phyloP scores from a whole-genome alignment of 2,797 vertebrate genomes.

The Pyrocephalus nanus region DNA sequence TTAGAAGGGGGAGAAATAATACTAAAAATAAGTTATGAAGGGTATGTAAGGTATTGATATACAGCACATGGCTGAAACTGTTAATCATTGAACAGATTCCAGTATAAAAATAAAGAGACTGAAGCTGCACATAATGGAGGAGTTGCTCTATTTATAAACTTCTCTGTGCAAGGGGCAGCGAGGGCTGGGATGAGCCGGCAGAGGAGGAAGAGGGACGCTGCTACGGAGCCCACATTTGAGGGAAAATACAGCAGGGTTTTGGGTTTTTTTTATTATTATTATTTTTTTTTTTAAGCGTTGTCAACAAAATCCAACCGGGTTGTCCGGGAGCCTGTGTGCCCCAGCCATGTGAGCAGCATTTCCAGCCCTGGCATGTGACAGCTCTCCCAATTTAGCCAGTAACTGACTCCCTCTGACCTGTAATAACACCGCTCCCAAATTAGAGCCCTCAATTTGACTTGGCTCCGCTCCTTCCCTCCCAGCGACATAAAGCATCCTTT shows the following conservation, averaged over 20 bases:
- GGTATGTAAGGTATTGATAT: conserved; percentile 63
- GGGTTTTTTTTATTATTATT: too few relatives aligned
- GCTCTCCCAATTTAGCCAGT: conserved; percentile 77
- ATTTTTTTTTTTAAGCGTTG: background rate
- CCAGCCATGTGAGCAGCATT: conserved; percentile 65
- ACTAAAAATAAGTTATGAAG: conserved; percentile 61
- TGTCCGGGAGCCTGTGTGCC: conserved; percentile 13
- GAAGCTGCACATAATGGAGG: conserved; percentile 60
- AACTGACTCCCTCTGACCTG: conserved; percentile 80
- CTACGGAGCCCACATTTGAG: background rate
- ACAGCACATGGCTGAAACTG: conserved; percentile 62
- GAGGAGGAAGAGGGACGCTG: background rate
- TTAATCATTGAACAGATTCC: conserved; percentile 68
- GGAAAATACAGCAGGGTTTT: background rate
- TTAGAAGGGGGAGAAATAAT: conserved; percentile 19
- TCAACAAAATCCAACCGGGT: conserved; percentile 54
- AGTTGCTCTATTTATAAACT: conserved; percentile 60
- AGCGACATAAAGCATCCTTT: conserved; percentile 77
- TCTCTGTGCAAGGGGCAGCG: conserved; percentile 51
- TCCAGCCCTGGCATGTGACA: conserved; percentile 72
- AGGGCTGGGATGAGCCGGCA: background rate
- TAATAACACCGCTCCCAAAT: conserved; percentile 84
- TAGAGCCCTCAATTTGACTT: conserved; percentile 82
- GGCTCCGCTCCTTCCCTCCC: conserved; percentile 71
- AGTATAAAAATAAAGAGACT: conserved; percentile 73